Conservation (phyloP, 1,140 invertebrate species). For the Odontomachus brunneus region DNA sequence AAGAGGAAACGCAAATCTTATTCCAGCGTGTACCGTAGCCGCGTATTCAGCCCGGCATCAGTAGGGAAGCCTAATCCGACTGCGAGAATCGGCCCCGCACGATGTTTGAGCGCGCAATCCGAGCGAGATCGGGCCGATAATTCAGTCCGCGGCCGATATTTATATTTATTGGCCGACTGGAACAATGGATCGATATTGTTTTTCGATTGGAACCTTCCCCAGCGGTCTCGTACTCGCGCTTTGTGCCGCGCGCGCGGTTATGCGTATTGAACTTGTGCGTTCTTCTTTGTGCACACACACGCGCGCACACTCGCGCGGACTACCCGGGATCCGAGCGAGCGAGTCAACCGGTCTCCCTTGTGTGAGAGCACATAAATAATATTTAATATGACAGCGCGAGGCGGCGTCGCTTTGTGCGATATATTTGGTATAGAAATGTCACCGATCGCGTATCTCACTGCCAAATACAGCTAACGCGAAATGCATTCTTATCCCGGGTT, state of each 20-base stretch:
- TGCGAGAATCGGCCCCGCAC: constrained; percentile 25
- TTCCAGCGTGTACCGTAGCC: background rate
- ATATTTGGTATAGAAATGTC: constrained; percentile 85
- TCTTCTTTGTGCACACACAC: constrained; percentile 27
- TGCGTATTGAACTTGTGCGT: constrained; percentile 29
- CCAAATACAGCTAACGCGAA: constrained; percentile 45
- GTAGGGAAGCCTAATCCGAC: constrained; percentile 33
- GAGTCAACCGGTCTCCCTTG: constrained; percentile 65
- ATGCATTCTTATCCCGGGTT: constrained; percentile 11
- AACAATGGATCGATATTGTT: constrained; percentile 86
- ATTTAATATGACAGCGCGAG: constrained; percentile 84
- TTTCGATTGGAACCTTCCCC: constrained; percentile 82
- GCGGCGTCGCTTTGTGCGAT: constrained; percentile 80
- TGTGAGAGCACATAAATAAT: constrained; percentile 84
- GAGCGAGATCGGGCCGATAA: constrained; percentile 71
- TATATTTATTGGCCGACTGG: constrained; percentile 82
- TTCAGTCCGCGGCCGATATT: constrained; percentile 78
- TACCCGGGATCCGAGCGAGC: no score
- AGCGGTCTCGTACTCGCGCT: constrained; percentile 66
- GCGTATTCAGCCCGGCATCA: constrained; percentile 32
- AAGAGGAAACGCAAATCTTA: constrained; percentile 23
- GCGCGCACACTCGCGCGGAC: constrained; percentile 46
- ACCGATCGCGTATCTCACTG: constrained; percentile 82
- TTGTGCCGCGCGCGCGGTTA: constrained; percentile 50
- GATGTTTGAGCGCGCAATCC: constrained; percentile 62